Base-by-base conservation (phyloP, 92 coral and sea anemone genomes). In the Epizoanthus rinbou region DNA sequence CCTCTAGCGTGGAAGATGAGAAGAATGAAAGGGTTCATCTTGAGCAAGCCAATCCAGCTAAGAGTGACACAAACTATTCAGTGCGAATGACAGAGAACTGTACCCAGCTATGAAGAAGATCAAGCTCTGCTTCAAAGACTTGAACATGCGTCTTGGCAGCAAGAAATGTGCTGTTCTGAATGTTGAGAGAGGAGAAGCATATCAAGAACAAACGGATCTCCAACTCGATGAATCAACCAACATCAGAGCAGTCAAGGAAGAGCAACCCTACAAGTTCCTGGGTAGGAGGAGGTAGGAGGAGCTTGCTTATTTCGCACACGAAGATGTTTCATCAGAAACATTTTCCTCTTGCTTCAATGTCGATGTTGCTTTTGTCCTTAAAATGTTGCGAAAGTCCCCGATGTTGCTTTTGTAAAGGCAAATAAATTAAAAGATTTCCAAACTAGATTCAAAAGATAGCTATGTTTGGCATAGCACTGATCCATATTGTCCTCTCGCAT, bases 11-110 rank as follows among this genome's bases (percentile, higher is more conserved):
- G 73, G 73, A 67, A 67, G 73, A 67, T 67, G 11, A 67, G 24
- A 67, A 67, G 22, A 67, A 3, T 6, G 23, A 6, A 67, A 67
- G 73, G 73, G 73, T 9, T 16, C 24, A 67, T 28, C 16, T 22
- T 67, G 22, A 67, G 73, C 73, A 67, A 67, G 73, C 73, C 73
- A 67, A 16, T 67, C 73, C 73, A 67, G 37, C 71, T 64, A 7
- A 17, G 17, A 17, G 37, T 64, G 10, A 64, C 71, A 28, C 71
- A 14, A n/a, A n/a, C n/a, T n/a, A n/a, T n/a, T n/a, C n/a, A 59
- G 41, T 28, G 73, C 73, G 0, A 68, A 68, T 21, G 73, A 68
- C 17, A 59, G 65, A 59, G 65, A 59, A 2, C 65, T 59, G 18
- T 59, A 59, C 65, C 65, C 65, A 59, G 65, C 65, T 21, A 17